Evolutionary conservation across 1,140 invertebrate genomes (phyloP), one percentile per base, ranked within the genome.

Genomic region (Euura saliciscinereae): DNA sequence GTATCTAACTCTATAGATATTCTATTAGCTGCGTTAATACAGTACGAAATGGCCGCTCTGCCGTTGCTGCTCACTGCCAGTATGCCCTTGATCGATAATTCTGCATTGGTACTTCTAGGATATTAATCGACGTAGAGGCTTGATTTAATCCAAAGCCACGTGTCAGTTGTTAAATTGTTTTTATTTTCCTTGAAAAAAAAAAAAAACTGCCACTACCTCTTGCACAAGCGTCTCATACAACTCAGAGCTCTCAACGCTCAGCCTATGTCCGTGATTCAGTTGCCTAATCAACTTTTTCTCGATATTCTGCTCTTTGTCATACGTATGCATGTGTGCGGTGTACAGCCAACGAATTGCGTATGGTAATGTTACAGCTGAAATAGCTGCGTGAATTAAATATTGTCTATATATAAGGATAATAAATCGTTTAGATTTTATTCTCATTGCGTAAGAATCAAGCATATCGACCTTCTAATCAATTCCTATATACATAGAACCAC

Each of bases 81-180:
- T 59, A 59, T 59, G 51, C 51, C 51, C 51, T 59, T 59, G 51
- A 59, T 59, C 51, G 51, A 59, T 59, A 3, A 59, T 59, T 59
- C 6, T 59, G 51, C 28, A 28, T 28, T 28, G 28, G 28, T 28
- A 28, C 28, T 28, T 28, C 28, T 28, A 28, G 28, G 28, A 28
- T 28, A 28, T 28, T 1, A 28, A 28, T 28, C 28, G 28, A 28
- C 28, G 28, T 28, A 28, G 28, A 28, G 28, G 1, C 28, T 28
- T 28, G 28, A 28, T 28, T 28, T 28, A 28, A 28, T 28, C 28
- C 28, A 28, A 28, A 28, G 28, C 28, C 28, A 28, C 28, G 28
- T 28, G 28, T 28, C 28, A 28, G 28, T 11, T 59, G 6, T 11
- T 11, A 59, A 11, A 59, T 59, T 59, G 10, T 59, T 59, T 59